Evolutionary conservation across 2,113 vertebrate species (phyloP).

Genomic region (Xyliphius kryptos): DNA sequence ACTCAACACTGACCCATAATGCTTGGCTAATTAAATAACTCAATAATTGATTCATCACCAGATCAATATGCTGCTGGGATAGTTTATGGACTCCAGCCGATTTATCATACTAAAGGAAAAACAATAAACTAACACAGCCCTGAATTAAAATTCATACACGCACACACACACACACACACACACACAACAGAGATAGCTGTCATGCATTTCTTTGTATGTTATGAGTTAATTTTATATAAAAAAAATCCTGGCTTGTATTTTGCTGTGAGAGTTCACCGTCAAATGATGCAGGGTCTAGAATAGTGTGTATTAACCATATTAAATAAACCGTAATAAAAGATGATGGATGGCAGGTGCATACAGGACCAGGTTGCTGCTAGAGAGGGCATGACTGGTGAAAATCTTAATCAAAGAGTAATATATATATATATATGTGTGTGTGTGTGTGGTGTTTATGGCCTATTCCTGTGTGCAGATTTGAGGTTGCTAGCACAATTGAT

Average conservation of each 20-base stretch:
- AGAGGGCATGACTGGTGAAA: constrained; percentile 30
- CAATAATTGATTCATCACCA: constrained; percentile 69
- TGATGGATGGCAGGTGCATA: constrained; percentile 21
- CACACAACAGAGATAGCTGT: too few relatives aligned
- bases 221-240: too few relatives aligned
- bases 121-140: constrained; percentile 29
- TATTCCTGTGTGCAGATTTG: constrained; percentile 28
- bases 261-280: too few relatives aligned
- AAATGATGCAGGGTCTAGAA: too few relatives aligned
- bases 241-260: too few relatives aligned
- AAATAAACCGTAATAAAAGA: constrained; percentile 33
- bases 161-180: constrained; percentile 6
- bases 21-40: constrained; percentile 71
- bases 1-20: constrained; percentile 57
- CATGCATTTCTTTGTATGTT: too few relatives aligned
- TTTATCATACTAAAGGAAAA: constrained; percentile 19
- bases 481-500: constrained; percentile 44
- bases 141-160: constrained; percentile 28
- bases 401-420: constrained; percentile 46
- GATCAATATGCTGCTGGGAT: constrained; percentile 60
- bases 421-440: constrained; percentile 31
- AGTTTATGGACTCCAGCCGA: constrained; percentile 49
- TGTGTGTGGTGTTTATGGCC: constrained; percentile 17
- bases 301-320: constrained; percentile 11
- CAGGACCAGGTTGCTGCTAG: constrained; percentile 1